These are phyloP conservation scores for Orthosia gracilis DNA, from an alignment of 2,888 invertebrate genomes.

Conservation along the genomic window DNA sequence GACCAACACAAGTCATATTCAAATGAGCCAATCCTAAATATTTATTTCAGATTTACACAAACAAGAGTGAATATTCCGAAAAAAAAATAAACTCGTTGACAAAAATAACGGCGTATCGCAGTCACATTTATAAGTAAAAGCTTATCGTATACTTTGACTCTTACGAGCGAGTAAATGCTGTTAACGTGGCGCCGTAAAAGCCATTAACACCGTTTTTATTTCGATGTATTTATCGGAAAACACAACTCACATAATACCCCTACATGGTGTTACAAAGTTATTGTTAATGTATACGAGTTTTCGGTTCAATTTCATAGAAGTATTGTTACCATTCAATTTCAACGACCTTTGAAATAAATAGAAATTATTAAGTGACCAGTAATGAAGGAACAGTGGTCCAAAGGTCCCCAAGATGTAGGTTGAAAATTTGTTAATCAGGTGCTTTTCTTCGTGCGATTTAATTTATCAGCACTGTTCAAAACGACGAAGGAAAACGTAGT, in stretches of 20 bases:
- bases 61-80: constrained; percentile 21
- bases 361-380: too few relatives aligned
- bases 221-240: constrained; percentile 65
- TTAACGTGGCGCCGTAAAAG: constrained; percentile 65
- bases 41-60: not conserved
- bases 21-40: too few relatives aligned
- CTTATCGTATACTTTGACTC: constrained; percentile 63
- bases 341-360: not conserved
- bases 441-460: too few relatives aligned
- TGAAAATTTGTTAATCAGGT: too few relatives aligned
- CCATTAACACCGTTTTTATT: constrained; percentile 68
- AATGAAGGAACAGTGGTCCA: too few relatives aligned
- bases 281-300: not conserved
- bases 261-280: constrained; percentile 35
- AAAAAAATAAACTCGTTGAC: constrained; percentile 26
- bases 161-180: constrained; percentile 62
- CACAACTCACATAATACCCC: constrained; percentile 41
- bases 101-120: constrained; percentile 49
- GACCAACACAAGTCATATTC: not conserved
- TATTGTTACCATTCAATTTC: not conserved
- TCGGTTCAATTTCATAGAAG: not conserved
- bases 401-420: too few relatives aligned
- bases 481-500: too few relatives aligned
- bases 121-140: constrained; percentile 64
- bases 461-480: too few relatives aligned